Evolutionary conservation across 2,888 invertebrate genomes (phyloP).

Genomic region (Microplitis deprimator): DNA sequence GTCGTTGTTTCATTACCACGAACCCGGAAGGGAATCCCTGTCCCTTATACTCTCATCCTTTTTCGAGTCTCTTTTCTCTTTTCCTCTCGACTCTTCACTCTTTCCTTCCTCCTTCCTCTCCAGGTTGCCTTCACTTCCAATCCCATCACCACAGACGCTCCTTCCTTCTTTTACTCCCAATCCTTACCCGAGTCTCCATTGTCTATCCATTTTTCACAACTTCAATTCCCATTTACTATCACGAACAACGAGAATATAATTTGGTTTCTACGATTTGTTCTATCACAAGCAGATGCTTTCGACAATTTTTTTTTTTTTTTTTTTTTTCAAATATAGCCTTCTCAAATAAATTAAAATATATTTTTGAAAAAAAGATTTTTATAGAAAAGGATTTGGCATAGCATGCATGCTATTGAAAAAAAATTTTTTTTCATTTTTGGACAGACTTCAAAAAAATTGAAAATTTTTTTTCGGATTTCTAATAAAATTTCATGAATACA

Average conservation of each 20-base stretch:
- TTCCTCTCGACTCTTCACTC: conserved; percentile 19
- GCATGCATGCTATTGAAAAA: too few relatives aligned
- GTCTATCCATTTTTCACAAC: conserved; percentile 29
- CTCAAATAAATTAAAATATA: neutral
- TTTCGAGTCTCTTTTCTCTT: conserved; percentile 19
- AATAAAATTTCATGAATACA: too few relatives aligned
- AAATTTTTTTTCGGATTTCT: neutral
- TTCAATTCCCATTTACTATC: conserved; percentile 36
- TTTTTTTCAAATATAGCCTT: neutral
- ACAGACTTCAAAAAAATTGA: too few relatives aligned
- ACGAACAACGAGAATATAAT: conserved; percentile 23
- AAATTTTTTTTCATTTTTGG: too few relatives aligned
- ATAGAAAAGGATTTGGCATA: too few relatives aligned
- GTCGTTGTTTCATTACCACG: conserved; percentile 50
- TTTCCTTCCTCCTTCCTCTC: conserved; percentile 14
- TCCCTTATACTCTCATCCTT: conserved; percentile 36
- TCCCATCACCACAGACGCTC: conserved; percentile 8
- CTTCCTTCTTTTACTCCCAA: neutral
- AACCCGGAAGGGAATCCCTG: conserved; percentile 46
- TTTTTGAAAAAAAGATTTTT: neutral
- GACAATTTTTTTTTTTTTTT: neutral
- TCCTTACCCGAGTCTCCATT: conserved; percentile 10
- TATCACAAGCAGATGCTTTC: conserved; percentile 20
- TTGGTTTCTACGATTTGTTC: conserved; percentile 29
- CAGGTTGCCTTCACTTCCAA: conserved; percentile 6